A percentile compares a stretch with the other conserved stretches of the same genome.
phyloP scores from a whole-genome alignment of 2,888 invertebrate genomes.

The Eupeodes luniger region DNA sequence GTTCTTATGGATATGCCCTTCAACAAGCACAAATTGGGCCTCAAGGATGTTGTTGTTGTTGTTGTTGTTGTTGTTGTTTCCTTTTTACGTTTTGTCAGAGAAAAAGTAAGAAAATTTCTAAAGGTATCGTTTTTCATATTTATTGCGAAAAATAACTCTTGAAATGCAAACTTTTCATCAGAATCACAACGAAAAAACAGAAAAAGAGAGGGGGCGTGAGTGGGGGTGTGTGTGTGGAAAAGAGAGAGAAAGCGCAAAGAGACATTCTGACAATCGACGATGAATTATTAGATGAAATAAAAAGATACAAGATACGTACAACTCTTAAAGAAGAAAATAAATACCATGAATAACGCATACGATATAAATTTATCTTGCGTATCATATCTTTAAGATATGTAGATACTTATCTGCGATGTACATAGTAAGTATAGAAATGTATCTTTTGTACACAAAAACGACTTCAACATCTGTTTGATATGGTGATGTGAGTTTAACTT shows the following conservation, averaged over 20 bases:
- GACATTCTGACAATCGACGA: conserved; percentile 37
- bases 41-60: conserved; percentile 52
- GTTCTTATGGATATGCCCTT: background rate
- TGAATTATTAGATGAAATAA: conserved; percentile 59
- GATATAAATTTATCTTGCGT: conserved; percentile 37
- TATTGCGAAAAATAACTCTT: conserved; percentile 50
- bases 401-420: conserved; percentile 8
- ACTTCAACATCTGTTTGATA: background rate
- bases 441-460: background rate
- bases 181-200: background rate
- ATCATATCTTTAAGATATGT: background rate
- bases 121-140: conserved; percentile 60
- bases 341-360: conserved; percentile 35
- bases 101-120: background rate
- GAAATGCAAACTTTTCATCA: conserved; percentile 43
- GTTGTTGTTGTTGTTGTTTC: background rate
- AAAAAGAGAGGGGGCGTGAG: no score
- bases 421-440: background rate
- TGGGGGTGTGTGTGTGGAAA: no score
- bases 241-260: background rate
- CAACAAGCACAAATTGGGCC: conserved; percentile 26
- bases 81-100: no score
- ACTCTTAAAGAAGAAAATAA: conserved; percentile 1
- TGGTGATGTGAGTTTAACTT: background rate
- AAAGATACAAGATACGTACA: background rate